Evolutionary conservation across 2,888 invertebrate species (phyloP).

Genomic region (Epinotia nisella): DNA sequence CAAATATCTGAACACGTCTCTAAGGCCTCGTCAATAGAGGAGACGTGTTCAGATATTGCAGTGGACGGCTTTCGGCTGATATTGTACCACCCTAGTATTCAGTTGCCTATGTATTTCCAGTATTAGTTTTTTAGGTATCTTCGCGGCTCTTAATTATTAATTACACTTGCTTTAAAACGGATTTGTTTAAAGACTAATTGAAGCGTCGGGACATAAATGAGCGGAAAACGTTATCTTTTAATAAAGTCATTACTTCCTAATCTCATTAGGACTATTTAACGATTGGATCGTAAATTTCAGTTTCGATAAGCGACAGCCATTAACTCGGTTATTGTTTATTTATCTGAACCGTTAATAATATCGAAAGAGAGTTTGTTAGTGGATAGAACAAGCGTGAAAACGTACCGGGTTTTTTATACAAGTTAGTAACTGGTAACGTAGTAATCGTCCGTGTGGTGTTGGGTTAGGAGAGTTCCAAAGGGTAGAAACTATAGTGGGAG

Average conservation of each 20-base stretch:
- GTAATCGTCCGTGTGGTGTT: too few species aligned
- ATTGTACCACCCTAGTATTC: too few species aligned
- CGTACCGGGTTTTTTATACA: background rate
- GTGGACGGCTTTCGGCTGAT: too few species aligned
- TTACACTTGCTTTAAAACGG: background rate
- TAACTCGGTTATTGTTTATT: slow-evolving; percentile 45
- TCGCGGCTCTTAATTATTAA: too few species aligned
- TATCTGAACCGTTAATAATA: slow-evolving; percentile 54
- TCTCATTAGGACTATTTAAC: slow-evolving; percentile 42
- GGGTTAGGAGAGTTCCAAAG: too few species aligned
- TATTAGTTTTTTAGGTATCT: too few species aligned
- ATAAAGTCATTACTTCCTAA: slow-evolving; percentile 40
- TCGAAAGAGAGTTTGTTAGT: slow-evolving; percentile 48
- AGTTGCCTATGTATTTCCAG: too few species aligned
- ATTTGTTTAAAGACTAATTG: slow-evolving; percentile 2
- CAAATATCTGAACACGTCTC: too few species aligned
- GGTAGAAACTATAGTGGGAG: too few species aligned
- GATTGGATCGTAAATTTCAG: slow-evolving; percentile 34
- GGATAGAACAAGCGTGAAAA: slow-evolving; percentile 46
- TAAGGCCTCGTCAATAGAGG: too few species aligned
- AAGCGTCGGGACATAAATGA: slow-evolving; percentile 16
- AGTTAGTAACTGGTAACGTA: too few species aligned
- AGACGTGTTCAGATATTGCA: too few species aligned
- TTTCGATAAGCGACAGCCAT: slow-evolving; percentile 44
- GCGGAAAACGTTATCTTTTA: slow-evolving; percentile 38